Base-by-base conservation (phyloP, 2,797 vertebrate species). In the Poecilia picta region DNA sequence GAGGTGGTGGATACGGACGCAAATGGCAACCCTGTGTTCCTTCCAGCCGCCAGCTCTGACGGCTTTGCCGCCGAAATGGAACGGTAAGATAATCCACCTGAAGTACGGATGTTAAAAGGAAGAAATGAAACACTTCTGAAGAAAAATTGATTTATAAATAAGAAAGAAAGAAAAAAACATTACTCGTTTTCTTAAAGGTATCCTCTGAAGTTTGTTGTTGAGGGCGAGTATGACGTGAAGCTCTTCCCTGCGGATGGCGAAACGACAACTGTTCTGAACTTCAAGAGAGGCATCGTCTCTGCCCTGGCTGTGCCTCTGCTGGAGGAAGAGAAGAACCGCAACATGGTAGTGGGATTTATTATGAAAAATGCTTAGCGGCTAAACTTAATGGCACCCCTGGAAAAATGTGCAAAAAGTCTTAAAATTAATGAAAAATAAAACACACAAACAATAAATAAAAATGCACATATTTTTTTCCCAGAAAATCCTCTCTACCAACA, bases 241-340 rank as follows among this genome's bases (percentile, higher is more conserved):
- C 94, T 99, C 10, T 98, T 97, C 87, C 97, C 98, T 1, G 95
- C 97, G 73, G 94, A 96, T 0, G 96, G 94, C 39, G 98, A 99
- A 85, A 93, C 96, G 23, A 91, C 89, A 41, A 97, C 97, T 72
- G 96, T 97, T 81, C 91, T 99, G 83, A 99, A 99, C 93, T 93
- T 99, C 91, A 99, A 99, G 93, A 97, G 98, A 83, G 98, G 98
- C 39, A 97, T 99, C 78, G 90, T 99, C 83, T 98, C 98, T 51
- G 95, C 96, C 41, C 92, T 99, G 39, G 94, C 97, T 81, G 96
- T 96, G 74, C 97, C 98, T 84, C 87, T 92, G 47, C 90, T 97
- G 87, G 93, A 96, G 55, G 93, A 95, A 53, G 90, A 95, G 8
- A 90, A 80, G 73, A 95, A 94, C 81, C 94, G 85, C 71, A 83